Conservation (phyloP, 2,888 invertebrate genomes). For the Phytoseiulus persimilis region DNA sequence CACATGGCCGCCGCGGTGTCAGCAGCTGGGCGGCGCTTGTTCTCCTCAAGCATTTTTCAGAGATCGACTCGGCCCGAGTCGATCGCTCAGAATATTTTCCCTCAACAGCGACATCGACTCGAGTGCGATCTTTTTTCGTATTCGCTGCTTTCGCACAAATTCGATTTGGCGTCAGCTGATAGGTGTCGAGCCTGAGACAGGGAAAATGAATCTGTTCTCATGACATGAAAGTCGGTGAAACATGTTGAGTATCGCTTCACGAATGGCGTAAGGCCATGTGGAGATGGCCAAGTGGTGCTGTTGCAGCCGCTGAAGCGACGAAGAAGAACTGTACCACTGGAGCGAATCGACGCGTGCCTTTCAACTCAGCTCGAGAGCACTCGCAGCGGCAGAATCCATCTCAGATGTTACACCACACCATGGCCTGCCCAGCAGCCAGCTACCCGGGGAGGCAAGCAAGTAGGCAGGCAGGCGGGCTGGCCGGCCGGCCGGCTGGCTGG, state of each 20-base stretch:
- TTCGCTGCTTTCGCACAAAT: background rate
- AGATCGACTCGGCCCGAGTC: background rate
- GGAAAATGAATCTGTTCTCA: background rate
- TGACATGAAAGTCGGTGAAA: background rate
- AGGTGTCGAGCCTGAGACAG: background rate
- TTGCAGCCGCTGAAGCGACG: background rate
- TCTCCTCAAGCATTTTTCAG: background rate
- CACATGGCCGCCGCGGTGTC: background rate
- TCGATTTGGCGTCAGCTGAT: background rate
- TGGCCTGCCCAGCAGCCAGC: background rate
- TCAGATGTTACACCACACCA: background rate
- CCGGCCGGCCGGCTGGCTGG: no score
- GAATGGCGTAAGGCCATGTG: background rate
- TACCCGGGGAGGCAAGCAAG: background rate
- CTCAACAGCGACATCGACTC: no score
- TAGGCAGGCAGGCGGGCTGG: no score
- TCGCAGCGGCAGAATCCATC: background rate
- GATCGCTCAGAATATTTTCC: background rate
- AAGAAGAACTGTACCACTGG: background rate
- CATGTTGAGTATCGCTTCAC: background rate
- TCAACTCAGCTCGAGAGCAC: background rate
- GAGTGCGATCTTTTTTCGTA: background rate
- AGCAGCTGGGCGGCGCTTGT: background rate
- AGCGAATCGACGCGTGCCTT: background rate
- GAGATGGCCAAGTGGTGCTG: background rate